These are phyloP conservation scores for Poecilus cupreus DNA, from an alignment of 2,888 invertebrate genomes.

Conservation along the genomic window DNA sequence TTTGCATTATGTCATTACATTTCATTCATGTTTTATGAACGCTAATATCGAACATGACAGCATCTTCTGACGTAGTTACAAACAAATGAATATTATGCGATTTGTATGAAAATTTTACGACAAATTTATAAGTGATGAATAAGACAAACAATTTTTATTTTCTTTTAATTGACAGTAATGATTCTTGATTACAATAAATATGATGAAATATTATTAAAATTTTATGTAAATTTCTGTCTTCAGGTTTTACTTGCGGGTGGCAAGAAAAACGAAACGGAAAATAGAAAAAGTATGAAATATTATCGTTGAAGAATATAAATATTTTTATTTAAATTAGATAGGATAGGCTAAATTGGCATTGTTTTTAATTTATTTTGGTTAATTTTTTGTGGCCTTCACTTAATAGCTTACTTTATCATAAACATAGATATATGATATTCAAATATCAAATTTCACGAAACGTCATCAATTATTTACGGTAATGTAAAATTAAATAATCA, in stretches of 20 bases:
- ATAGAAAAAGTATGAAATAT: slow-evolving; percentile 15
- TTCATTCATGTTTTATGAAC: slow-evolving; percentile 50
- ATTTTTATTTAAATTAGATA: slow-evolving; percentile 7
- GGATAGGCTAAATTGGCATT: background rate
- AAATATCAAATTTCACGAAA: slow-evolving; percentile 26
- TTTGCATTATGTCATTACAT: slow-evolving; percentile 38
- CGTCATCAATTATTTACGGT: slow-evolving; percentile 15
- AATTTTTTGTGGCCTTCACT: slow-evolving; percentile 5
- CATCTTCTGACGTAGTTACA: slow-evolving; percentile 33
- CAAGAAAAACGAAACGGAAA: background rate
- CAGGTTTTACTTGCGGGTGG: background rate
- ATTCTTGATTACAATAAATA: background rate
- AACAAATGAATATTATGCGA: slow-evolving; percentile 35
- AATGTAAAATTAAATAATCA: slow-evolving; percentile 13
- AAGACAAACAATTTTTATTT: slow-evolving; percentile 4
- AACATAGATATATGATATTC: slow-evolving; percentile 1
- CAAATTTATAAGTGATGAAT: slow-evolving; percentile 38
- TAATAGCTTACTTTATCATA: too few relatives aligned
- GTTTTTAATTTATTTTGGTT: slow-evolving; percentile 34
- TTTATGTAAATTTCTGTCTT: background rate
- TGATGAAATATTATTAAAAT: slow-evolving; percentile 1
- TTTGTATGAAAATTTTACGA: slow-evolving; percentile 50
- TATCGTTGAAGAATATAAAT: slow-evolving; percentile 6
- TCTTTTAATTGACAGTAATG: slow-evolving; percentile 24
- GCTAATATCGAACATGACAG: slow-evolving; percentile 5